Evolutionary conservation across 2,888 invertebrate genomes (phyloP).

Genomic region (Drosophila quinaria): DNA sequence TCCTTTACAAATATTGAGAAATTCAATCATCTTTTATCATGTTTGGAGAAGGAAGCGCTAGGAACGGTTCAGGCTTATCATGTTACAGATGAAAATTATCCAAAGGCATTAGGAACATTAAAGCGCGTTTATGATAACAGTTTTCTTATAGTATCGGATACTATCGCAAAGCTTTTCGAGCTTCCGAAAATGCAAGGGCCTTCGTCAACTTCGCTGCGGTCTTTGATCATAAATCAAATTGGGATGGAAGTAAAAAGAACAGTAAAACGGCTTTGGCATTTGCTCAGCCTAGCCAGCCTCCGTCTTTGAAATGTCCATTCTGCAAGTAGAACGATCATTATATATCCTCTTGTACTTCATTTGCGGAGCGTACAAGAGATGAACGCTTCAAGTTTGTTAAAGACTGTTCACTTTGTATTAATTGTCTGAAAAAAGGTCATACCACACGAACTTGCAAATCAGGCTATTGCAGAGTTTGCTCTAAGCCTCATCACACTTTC

Average conservation of each 20-base stretch:
- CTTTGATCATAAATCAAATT: background rate
- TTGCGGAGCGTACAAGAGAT: too few species aligned
- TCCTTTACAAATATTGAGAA: background rate
- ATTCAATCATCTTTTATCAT: background rate
- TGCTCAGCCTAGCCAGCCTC: too few species aligned
- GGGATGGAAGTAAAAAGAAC: too few species aligned
- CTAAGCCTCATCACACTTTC: background rate
- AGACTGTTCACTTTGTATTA: too few species aligned
- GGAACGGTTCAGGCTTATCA: background rate
- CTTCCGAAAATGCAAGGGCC: background rate
- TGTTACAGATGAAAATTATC: background rate
- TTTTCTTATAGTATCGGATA: background rate
- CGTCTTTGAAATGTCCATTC: too few species aligned
- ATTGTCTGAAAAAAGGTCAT: too few species aligned
- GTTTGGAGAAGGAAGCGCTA: background rate
- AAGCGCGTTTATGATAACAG: background rate
- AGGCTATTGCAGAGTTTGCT: background rate
- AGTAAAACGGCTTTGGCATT: too few species aligned
- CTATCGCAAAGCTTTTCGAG: background rate
- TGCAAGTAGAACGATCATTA: too few species aligned
- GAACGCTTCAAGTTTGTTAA: too few species aligned
- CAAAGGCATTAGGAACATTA: background rate
- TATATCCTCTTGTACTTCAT: too few species aligned
- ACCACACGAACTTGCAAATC: background rate
- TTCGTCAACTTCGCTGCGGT: background rate